Evolutionary conservation across 2,113 vertebrate species (phyloP).

Genomic region (Parus major): DNA sequence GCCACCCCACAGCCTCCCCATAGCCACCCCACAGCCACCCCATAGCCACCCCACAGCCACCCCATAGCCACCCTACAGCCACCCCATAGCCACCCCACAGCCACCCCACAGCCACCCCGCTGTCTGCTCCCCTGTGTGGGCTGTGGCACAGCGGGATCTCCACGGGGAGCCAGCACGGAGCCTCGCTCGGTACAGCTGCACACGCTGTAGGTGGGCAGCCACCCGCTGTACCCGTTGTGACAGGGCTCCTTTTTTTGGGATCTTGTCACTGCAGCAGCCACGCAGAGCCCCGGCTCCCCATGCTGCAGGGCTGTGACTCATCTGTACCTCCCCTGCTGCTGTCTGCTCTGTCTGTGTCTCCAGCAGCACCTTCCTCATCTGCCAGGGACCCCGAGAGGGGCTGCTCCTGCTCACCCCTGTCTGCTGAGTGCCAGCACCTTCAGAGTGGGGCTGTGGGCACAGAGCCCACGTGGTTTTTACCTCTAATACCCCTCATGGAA

Average conservation of each 20-base stretch:
- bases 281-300: neutral
- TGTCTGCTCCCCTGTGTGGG: neutral
- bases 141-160: neutral
- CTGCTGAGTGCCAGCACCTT: neutral
- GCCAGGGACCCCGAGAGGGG: neutral
- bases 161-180: neutral
- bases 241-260: neutral
- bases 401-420: neutral
- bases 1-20: no score
- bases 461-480: accelerated
- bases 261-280: neutral
- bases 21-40: no score
- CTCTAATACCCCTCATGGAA: neutral
- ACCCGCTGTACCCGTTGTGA: neutral
- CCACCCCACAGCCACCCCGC: no score
- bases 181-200: neutral
- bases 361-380: neutral
- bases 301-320: neutral
- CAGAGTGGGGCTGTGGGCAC: neutral
- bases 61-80: neutral
- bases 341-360: neutral
- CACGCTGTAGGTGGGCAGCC: neutral
- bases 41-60: no score
- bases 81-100: no score
- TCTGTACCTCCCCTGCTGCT: neutral